Percentiles rank a stretch among this genome's conserved stretches.
These are phyloP conservation scores for Colossoma macropomum DNA, from an alignment of 2,113 vertebrate species.

Conservation along the genomic window DNA sequence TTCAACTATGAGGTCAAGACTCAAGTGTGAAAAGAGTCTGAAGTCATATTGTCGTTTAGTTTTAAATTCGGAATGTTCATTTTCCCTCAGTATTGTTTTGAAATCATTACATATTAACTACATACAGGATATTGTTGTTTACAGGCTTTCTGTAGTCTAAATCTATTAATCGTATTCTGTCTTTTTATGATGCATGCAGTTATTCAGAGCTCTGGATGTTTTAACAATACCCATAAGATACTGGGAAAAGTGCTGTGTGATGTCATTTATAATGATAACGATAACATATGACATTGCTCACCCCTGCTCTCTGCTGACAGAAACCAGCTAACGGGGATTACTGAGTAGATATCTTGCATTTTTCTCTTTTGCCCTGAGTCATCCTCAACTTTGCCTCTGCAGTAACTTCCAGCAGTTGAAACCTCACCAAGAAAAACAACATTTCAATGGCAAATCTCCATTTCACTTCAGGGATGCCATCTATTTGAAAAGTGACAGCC, in stretches of 20 bases:
- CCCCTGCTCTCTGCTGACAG: conserved; percentile 1
- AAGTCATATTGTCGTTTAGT: too few species aligned
- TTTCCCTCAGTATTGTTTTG: too few species aligned
- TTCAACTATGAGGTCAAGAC: too few species aligned
- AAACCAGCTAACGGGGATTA: conserved; percentile 31
- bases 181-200: not conserved
- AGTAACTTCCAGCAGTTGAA: conserved; percentile 6
- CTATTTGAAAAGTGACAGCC: conserved; percentile 1
- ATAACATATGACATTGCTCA: not conserved
- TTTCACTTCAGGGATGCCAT: conserved; percentile 25
- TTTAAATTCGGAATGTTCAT: too few species aligned
- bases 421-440: conserved; percentile 14
- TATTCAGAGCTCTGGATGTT: too few species aligned
- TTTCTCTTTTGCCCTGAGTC: not conserved
- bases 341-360: conserved; percentile 14
- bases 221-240: too few species aligned
- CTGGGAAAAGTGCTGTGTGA: not conserved
- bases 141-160: too few species aligned
- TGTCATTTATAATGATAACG: not conserved
- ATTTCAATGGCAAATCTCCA: conserved; percentile 17
- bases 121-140: too few species aligned
- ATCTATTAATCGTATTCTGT: too few species aligned
- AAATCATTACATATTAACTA: too few species aligned
- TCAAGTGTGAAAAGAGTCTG: too few species aligned
- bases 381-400: not conserved